Evolutionary conservation across 2,888 invertebrate species (phyloP), one percentile per base, ranked within the genome.

Genomic region (Leptinotarsa rubiginosa): DNA sequence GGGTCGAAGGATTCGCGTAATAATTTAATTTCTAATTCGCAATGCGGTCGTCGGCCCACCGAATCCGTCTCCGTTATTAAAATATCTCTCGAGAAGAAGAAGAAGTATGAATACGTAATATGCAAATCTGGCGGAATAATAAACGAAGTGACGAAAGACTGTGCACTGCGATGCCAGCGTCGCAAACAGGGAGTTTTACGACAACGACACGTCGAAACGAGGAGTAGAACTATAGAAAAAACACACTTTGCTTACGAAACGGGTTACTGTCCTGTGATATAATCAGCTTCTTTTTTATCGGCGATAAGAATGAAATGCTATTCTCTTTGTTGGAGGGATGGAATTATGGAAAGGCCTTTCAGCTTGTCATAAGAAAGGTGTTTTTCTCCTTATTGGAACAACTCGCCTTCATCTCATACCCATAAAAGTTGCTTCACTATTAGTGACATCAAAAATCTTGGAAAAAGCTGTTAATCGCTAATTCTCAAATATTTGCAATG

Each of bases 81-180:
- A 81, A 81, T 80, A 80, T 79, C 80, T 77, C 72, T 76, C 75
- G 78, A 78, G 77, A 72, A 65, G 75, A 65, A 31, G 75, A 77
- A 74, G 70, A 71, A 71, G 74, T 74, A 71, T 79, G 80, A 80
- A 81, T 80, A 79, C 78, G 74, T 80, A 80, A 81, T 80, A 81
- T 81, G 81, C 79, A 81, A 81, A 80, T 81, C 80, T 79, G 68
- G 68, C 67, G 75, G 77, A 80, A 81, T 80, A 80, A 81, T 81
- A 78, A 81, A 79, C 80, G 79, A 77, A 78, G 77, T 80, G 76
- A 76, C 75, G 75, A 71, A 62, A 74, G 68, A 65, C 71, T 74
- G 70, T 70, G 71, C 70, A 41, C 62, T 73, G 68, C 73, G 72
- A 52, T 70, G 76, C 59, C 66, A 69, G 62, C 67, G 49, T 22